Conservation (phyloP, 2,113 vertebrate species). For the Zapus hudsonius region DNA sequence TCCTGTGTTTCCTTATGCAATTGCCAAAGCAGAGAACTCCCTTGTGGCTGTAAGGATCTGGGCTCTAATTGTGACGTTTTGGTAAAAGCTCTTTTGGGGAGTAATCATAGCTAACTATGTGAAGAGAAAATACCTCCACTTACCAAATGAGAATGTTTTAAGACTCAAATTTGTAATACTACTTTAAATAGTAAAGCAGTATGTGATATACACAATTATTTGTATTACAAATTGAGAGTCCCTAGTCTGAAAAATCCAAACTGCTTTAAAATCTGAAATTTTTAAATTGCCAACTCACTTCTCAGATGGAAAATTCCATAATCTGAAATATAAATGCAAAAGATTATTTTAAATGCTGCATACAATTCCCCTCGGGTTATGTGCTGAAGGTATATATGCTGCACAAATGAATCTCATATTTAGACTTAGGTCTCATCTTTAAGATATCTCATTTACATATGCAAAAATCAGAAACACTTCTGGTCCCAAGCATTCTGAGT, state of each 20-base stretch:
- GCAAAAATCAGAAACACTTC: background rate
- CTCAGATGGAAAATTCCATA: background rate
- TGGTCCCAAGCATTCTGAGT: background rate
- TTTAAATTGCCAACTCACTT: background rate
- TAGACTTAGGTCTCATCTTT: background rate
- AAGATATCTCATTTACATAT: background rate
- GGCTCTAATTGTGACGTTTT: background rate
- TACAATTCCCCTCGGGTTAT: background rate
- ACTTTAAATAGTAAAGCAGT: background rate
- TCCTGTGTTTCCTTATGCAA: background rate
- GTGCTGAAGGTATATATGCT: background rate
- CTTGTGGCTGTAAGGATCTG: background rate
- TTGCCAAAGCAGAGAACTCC: background rate
- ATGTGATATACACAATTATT: rapidly evolving
- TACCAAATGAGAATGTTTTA: background rate
- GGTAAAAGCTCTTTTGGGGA: background rate
- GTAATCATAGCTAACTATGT: background rate
- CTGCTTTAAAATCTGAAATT: background rate
- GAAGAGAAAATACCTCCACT: background rate
- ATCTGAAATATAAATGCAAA: background rate
- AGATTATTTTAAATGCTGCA: background rate
- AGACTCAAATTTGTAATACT: background rate
- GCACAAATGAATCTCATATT: background rate
- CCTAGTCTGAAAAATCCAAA: background rate
- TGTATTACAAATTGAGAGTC: background rate